Evolutionary conservation across 2,888 invertebrate genomes (phyloP), one percentile per base, ranked within the genome.

Genomic region (Parnassius smintheus): DNA sequence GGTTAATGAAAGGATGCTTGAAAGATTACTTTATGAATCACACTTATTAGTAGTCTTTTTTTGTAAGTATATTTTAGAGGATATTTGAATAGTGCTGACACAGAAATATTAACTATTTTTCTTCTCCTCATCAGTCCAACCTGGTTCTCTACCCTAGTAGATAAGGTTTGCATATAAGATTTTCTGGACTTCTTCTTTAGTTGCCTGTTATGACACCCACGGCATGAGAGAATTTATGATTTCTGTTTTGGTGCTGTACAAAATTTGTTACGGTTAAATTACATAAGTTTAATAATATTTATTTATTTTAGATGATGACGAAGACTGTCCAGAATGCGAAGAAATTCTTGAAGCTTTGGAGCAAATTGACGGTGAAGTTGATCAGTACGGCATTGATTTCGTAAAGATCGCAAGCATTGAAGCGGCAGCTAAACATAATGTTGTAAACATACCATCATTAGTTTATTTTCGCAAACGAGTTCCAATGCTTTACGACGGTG

Each of bases 361-460:
- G 86, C 96, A 97, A 82, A 98, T 99, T 71, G 98, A 99, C 76
- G 98, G 98, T 45, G 98, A 98, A 89, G 97, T 98, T 0, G 98
- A 98, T 85, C 94, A 96, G 73, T 97, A 94, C 80, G 97, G 97
- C n/a, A 98, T 98, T 71, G 98, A 98, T 83, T 98, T 98, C 85
- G 98, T 98, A 0, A 98, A 98, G 84, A 97, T 98, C 61, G 95
- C 95, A 52, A 96, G 96, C 75, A 91, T 94, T 0, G 95, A 96
- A 72, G 96, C 97, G 2, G 96, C 97, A 11, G 94, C 95, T 48
- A 95, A 95, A 74, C 97, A 96, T 81, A 95, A 95, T 71, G 93
- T 98, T 59, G 94, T 97, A 51, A 96, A 95, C 77, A 94, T 97
- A 68, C 98, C 98, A 3, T 95, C 97, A 1, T 85, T 98, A 56